Evolutionary conservation across 1,140 invertebrate genomes (phyloP), one percentile per base, ranked within the genome.

Genomic region (Oncopodura yosiiana): DNA sequence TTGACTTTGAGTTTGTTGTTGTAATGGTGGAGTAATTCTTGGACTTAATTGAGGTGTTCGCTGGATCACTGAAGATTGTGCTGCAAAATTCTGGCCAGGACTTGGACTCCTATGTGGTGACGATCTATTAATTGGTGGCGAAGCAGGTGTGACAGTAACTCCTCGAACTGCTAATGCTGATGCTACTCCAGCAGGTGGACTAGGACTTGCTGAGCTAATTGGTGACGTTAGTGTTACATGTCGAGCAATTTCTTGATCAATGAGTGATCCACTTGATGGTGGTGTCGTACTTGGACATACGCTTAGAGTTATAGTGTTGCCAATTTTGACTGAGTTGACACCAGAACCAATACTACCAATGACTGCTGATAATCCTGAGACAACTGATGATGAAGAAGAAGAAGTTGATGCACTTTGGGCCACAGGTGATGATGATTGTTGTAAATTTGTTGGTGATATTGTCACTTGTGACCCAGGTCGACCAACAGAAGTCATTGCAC

Each of bases 81-180:
- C 21, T 16, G 48, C 46, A 29, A 32, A 32, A 19, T 36, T 56
- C 3, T 18, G 16, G n/a, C 9, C 12, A 5, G 55, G 59, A 53
- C 18, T 50, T 38, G 41, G 27, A 29, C 51, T 29, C 8, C 26
- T 36, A 8, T 8, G 18, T 37, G 36, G 57, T 16, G 8, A 26
- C 27, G 9, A 19, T 27, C 19, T 6, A 32, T 14, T 36, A 24
- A 27, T 18, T 37, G 56, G 52, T 1, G 61, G 61, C 19, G 53
- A 56, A 3, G 62, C 56, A 6, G 62, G 62, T 5, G 58, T 59
- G 1, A 64, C 54, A 2, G 62, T 64, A 16, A 64, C 56, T 29
- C 62, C 62, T 12, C 62, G 24, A 12, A 51, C 46, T 1, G 62
- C 62, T 32, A 62, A 42, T 16, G 53, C 48, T 36, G 24, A 44